phyloP scores from a whole-genome alignment of 1,140 invertebrate species.

The Pomacea maculata region DNA sequence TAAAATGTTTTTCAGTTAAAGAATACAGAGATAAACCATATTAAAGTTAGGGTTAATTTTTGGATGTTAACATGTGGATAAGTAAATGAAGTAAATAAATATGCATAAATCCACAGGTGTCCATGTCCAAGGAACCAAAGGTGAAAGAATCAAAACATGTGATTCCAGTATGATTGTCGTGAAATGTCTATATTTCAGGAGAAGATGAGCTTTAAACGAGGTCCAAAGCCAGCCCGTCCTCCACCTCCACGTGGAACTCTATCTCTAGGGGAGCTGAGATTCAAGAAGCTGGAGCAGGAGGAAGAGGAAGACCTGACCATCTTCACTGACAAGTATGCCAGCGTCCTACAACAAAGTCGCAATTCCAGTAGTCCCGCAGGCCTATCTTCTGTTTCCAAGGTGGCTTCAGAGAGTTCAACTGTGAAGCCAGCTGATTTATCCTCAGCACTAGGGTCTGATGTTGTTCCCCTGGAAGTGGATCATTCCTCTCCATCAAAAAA shows the following conservation, averaged over 20 bases:
- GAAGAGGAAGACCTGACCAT: conserved; percentile 56
- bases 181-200: conserved; percentile 16
- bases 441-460: conserved; percentile 12
- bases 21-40: too few species aligned
- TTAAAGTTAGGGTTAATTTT: too few species aligned
- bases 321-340: conserved; percentile 50
- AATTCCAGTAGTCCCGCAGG: conserved; percentile 2
- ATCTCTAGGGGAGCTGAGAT: conserved; percentile 41
- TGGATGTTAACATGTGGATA: too few species aligned
- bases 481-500: conserved; percentile 31
- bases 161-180: neutral
- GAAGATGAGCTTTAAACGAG: conserved; percentile 43
- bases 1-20: too few species aligned
- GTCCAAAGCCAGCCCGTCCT: conserved; percentile 29
- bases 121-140: neutral
- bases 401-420: conserved; percentile 6
- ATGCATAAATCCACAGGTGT: too few species aligned
- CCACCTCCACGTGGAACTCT: conserved; percentile 40
- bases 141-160: neutral
- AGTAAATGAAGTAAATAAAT: too few species aligned
- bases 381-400: neutral
- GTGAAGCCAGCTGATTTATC: conserved; percentile 10
- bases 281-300: conserved; percentile 53
- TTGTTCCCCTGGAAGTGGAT: conserved; percentile 33
- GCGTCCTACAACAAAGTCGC: conserved; percentile 33